Base-by-base conservation (phyloP, 1,140 invertebrate genomes). In the Drosophila pallidifrons region DNA sequence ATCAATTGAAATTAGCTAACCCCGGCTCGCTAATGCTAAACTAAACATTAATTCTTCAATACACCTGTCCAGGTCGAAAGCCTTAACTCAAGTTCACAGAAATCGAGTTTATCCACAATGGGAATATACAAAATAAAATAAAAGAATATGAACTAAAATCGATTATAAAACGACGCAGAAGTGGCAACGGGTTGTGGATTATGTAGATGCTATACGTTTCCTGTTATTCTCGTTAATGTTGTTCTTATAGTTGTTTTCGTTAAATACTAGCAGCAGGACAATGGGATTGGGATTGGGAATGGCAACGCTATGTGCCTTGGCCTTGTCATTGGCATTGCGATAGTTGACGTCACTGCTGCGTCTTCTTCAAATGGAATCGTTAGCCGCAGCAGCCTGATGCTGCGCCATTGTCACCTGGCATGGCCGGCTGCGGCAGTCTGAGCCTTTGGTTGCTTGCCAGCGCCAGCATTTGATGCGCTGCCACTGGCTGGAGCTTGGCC, bases 321-420 rank as follows among this genome's bases (percentile, higher is more conserved):
- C 46, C 43, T 32, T 16, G 58, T 38, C 16, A 63, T 52, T 54
- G 75, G 59, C 69, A 65, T 61, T 66, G 58, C 20, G 25, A 52
- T 71, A 41, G 61, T 46, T 43, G 51, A 41, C 60, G 59, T 75
- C 41, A 59, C 45, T 43, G 63, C 75, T 57, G 64, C 64, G 54
- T 60, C 16, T 57, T 11, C 32, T 51, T 28, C n/a, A 46, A 45
- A 15, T 72, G 64, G 64, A 52, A 74, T 60, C 11, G 64, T 57
- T 59, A 64, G 58, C 58, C 52, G 55, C 68, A 76, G 69, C 74
- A 72, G 49, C 69, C 69, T 59, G 60, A 55, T 66, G 69, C 68
- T 60, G 67, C 74, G 71, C 91, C 86, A 91, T 77, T 79, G 91
- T 92, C 91, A 92, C 91, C 91, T 92, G 86, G 82, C 78, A 82